These are phyloP conservation scores for Psittacus erithacus DNA, from an alignment of 2,113 vertebrate genomes.

Conservation along the genomic window DNA sequence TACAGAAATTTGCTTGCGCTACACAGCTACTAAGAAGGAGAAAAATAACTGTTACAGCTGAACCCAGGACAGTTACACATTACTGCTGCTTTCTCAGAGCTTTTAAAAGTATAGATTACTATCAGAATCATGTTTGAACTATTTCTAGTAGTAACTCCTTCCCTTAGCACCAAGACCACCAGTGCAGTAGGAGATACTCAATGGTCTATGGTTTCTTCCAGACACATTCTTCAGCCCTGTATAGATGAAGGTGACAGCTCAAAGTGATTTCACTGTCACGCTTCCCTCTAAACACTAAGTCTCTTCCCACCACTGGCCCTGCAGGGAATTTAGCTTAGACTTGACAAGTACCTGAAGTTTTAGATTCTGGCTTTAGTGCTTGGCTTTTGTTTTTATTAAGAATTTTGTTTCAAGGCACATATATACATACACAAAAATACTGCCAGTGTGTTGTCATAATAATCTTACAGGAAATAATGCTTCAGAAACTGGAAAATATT, in stretches of 20 bases:
- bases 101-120: neutral
- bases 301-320: neutral
- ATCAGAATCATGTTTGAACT: neutral
- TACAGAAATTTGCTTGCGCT: neutral
- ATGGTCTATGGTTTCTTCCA: neutral
- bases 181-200: neutral
- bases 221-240: fast-evolving
- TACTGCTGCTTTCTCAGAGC: neutral
- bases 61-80: neutral
- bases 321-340: neutral
- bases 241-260: neutral
- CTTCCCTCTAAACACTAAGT: neutral
- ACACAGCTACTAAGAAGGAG: neutral
- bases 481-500: neutral
- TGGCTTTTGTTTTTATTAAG: neutral
- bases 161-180: neutral
- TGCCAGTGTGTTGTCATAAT: neutral
- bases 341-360: neutral
- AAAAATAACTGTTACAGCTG: neutral
- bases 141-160: neutral
- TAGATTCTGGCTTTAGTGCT: neutral
- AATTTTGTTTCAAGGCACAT: neutral
- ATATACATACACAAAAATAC: neutral
- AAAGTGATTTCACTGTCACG: fast-evolving
- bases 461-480: neutral